These are phyloP conservation scores for Hyles lineata DNA, from an alignment of 2,888 invertebrate species.

Conservation along the genomic window DNA sequence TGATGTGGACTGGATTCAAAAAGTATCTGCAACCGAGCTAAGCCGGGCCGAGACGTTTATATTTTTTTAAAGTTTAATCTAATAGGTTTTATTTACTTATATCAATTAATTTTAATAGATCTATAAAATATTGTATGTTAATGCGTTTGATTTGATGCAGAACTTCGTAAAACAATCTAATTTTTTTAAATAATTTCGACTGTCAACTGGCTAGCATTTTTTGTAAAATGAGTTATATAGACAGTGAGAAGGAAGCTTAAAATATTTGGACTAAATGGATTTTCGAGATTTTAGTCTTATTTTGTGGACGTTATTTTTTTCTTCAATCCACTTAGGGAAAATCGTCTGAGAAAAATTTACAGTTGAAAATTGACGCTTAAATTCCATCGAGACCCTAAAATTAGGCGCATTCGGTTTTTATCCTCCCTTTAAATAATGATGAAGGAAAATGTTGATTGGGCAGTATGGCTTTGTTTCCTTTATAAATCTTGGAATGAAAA, in stretches of 20 bases:
- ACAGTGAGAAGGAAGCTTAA: background rate
- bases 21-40: too few relatives aligned
- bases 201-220: too few relatives aligned
- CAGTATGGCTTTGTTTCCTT: background rate
- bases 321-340: constrained; percentile 24
- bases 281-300: background rate
- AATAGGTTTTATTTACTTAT: too few relatives aligned
- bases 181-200: too few relatives aligned
- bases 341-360: constrained; percentile 12
- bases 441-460: background rate
- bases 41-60: too few relatives aligned
- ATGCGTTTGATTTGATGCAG: too few relatives aligned
- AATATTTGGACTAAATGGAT: constrained; percentile 4
- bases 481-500: background rate
- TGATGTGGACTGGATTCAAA: too few relatives aligned
- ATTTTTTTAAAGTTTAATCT: too few relatives aligned
- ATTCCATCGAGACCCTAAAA: constrained; percentile 12
- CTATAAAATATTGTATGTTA: too few relatives aligned
- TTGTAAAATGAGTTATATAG: too few relatives aligned
- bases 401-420: constrained; percentile 7
- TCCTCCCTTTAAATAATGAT: constrained; percentile 11
- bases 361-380: constrained; percentile 3
- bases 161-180: too few relatives aligned
- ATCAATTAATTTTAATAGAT: too few relatives aligned
- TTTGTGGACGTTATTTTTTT: constrained; percentile 3